A percentile compares a stretch with the other conserved stretches of the same genome.
These are phyloP conservation scores for Enteromius thamalakanensis DNA, from an alignment of 2,797 vertebrate species.

Conservation along the genomic window DNA sequence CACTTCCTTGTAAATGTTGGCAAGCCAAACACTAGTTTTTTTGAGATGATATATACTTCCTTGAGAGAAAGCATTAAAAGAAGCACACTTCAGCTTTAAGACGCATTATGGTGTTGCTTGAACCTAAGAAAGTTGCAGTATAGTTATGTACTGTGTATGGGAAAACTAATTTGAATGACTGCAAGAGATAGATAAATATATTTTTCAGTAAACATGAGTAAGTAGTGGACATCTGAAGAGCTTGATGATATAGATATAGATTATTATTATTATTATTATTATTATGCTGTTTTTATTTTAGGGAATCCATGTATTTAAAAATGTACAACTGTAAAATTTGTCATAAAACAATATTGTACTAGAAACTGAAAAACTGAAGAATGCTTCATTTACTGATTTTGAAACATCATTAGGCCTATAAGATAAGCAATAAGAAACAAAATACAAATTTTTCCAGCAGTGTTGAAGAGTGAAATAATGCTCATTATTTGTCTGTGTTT, in stretches of 20 bases:
- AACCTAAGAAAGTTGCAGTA: not conserved
- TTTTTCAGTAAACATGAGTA: not conserved
- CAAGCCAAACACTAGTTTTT: not conserved
- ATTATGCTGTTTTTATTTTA: not conserved
- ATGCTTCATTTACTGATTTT: not conserved
- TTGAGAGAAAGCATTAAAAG: not conserved
- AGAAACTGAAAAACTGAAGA: not conserved
- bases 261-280: not conserved
- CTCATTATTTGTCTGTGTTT: not conserved
- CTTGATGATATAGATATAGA: not conserved
- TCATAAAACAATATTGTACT: slow-evolving; percentile 17
- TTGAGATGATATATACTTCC: not conserved
- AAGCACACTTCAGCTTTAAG: slow-evolving; percentile 9
- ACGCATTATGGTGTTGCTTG: not conserved
- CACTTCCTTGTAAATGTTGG: not conserved
- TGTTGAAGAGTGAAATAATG: not conserved
- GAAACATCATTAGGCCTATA: not conserved
- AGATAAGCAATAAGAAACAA: not conserved
- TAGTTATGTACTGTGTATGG: not conserved
- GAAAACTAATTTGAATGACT: not conserved
- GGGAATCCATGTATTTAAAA: slow-evolving; percentile 9
- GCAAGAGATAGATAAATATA: not conserved
- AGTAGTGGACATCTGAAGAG: not conserved
- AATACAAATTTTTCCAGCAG: not conserved
- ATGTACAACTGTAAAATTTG: slow-evolving; percentile 9